Evolutionary conservation across 2,797 vertebrate genomes (phyloP), one percentile per base, ranked within the genome.

Genomic region (Danio aesculapii): DNA sequence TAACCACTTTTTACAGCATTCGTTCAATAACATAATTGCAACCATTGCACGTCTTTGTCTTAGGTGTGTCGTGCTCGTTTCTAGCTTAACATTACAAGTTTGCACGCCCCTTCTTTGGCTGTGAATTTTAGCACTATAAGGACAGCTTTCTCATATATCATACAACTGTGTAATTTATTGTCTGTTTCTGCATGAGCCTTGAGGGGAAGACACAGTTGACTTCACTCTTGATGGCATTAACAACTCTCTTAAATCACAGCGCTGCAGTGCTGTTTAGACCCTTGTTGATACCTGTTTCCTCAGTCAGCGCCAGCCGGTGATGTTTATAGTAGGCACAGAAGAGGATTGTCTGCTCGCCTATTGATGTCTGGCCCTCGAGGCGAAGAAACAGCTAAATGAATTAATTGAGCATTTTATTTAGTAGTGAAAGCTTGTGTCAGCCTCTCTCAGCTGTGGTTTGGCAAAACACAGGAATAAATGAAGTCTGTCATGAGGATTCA

Each of bases 331-430:
- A 86, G 86, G 84, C 79, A 85, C 81, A 83, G 84, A 81, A 78
- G 78, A 79, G 70, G 85, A 76, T 83, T 75, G 84, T 88, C 86
- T 82, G 84, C 80, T 76, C 80, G 81, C 84, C 87, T 81, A 84
- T 81, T 11, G 83, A 88, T 57, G 57, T 68, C 75, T 73, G 70
- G 79, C 88, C 78, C 58, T 67, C 8, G 50, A 67, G 85, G 88
- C 84, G 70, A 85, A 84, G n/a, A 86, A 86, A 87, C 85, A 43
- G 52, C 43, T 87, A 91, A 91, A 91, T 91, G 74, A 91, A 90
- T 90, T 88, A 89, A 92, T 88, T 90, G 88, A 78, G 73, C 88
- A 84, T 84, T 88, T 87, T 86, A 88, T 88, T 86, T 84, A 30
- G 17, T 59, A 85, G 85, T 86, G 87, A 91, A 90, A 90, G 87